These are phyloP conservation scores for Pocillopora meandrina DNA, from an alignment of 92 coral and sea anemone species.

Conservation along the genomic window DNA sequence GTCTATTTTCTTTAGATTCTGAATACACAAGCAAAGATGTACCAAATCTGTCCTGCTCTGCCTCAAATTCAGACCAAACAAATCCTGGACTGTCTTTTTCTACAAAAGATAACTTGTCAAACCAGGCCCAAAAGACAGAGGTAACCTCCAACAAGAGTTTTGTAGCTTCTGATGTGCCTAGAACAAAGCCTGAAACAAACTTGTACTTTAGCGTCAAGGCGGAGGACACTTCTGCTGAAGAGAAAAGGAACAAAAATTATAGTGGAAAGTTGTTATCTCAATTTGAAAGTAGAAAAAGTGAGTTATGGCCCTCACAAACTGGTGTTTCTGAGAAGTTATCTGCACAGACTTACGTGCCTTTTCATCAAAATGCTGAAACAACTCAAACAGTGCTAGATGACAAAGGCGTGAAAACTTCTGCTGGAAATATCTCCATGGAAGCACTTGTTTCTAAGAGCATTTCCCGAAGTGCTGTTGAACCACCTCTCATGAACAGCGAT, in stretches of 20 bases:
- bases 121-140: neutral
- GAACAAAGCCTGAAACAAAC: constrained; percentile 16
- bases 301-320: constrained; percentile 4
- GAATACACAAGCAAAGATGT: constrained; percentile 57
- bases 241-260: neutral
- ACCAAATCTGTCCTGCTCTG: neutral
- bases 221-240: neutral
- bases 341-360: constrained; percentile 5
- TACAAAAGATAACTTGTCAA: neutral
- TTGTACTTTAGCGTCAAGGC: constrained; percentile 7
- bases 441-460: constrained; percentile 83
- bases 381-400: constrained; percentile 10
- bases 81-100: constrained; percentile 6
- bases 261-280: neutral
- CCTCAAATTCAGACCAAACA: neutral
- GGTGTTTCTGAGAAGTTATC: neutral
- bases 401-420: constrained; percentile 5
- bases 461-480: constrained; percentile 71
- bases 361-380: constrained; percentile 2
- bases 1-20: constrained; percentile 48
- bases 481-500: constrained; percentile 79
- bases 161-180: neutral
- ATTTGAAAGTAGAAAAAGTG: constrained; percentile 1
- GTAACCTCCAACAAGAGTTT: neutral
- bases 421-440: constrained; percentile 54